Conservation (phyloP, 2,797 vertebrate genomes). For the Acanthornis magna region DNA sequence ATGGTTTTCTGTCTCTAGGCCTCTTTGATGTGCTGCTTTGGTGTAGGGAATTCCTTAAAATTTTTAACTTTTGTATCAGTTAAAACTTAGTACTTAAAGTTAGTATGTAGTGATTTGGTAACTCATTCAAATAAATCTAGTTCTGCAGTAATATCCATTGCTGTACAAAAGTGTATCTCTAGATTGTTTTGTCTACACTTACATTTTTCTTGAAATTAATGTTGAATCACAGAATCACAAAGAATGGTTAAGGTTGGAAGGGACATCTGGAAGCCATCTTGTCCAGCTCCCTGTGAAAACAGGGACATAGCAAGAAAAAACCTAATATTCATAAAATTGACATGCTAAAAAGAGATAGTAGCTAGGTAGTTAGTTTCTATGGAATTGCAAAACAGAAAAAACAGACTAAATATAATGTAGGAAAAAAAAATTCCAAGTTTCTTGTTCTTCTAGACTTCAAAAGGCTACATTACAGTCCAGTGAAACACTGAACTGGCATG, state of each 20-base stretch:
- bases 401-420: not conserved
- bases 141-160: not conserved
- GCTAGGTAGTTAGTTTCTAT: not conserved
- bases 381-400: not conserved
- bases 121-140: not conserved
- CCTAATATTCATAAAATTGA: not conserved
- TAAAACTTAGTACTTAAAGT: not conserved
- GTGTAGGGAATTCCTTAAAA: not conserved
- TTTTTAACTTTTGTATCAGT: not conserved
- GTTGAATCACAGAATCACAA: not conserved
- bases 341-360: rapidly evolving
- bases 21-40: not conserved
- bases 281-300: not conserved
- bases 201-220: not conserved
- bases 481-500: not conserved
- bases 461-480: not conserved
- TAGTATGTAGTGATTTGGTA: not conserved
- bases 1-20: not conserved
- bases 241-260: not conserved
- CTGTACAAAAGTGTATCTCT: not conserved
- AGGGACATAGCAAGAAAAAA: not conserved
- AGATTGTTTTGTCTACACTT: not conserved
- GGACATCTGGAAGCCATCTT: not conserved
- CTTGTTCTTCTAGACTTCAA: not conserved
- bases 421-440: not conserved